Evolutionary conservation across 2,797 vertebrate genomes (phyloP).

Genomic region (Spinus olivaceus): DNA sequence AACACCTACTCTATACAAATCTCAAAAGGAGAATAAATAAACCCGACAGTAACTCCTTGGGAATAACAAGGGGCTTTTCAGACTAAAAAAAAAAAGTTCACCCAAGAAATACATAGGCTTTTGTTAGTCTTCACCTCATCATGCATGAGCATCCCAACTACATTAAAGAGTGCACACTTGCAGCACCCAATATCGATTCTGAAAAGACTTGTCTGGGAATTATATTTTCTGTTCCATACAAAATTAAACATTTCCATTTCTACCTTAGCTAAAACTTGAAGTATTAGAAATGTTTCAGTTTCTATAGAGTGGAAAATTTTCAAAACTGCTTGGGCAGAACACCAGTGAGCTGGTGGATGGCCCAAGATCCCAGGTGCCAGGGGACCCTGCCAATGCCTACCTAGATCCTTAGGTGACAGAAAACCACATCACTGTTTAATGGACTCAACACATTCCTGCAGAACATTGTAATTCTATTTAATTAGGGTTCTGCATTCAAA

Average conservation of each 20-base stretch:
- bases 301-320: neutral
- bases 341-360: neutral
- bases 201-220: neutral
- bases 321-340: neutral
- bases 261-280: neutral
- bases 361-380: neutral
- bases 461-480: neutral
- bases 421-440: neutral
- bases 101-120: neutral
- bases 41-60: neutral
- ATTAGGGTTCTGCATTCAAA: neutral
- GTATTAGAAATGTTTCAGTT: neutral
- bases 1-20: slow-evolving; percentile 21
- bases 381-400: neutral
- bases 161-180: neutral
- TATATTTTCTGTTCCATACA: neutral
- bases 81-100: neutral
- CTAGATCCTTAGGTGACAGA: neutral
- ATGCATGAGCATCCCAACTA: neutral
- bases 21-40: slow-evolving; percentile 21
- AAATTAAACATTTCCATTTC: slow-evolving; percentile 1
- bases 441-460: neutral
- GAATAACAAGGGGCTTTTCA: slow-evolving; percentile 5
- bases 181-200: neutral
- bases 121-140: neutral